Evolutionary conservation across 2,113 vertebrate species (phyloP).

Genomic region (Triplophysa siluroides): DNA sequence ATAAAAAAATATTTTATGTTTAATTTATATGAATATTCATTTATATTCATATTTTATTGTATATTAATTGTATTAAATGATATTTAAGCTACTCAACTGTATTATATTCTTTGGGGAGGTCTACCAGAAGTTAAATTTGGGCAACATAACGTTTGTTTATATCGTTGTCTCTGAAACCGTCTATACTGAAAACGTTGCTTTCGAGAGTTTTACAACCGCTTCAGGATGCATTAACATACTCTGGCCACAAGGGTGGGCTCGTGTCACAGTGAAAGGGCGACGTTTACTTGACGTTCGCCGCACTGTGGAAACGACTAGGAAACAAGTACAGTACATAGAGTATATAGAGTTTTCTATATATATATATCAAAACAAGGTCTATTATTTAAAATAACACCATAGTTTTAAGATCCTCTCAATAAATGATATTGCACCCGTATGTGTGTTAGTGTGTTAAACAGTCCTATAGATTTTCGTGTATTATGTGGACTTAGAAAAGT

Average conservation of each 20-base stretch:
- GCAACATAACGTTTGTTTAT: too few species aligned
- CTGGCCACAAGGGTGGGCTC: conserved; percentile 71
- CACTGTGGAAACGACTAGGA: conserved; percentile 21
- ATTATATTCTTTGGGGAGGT: too few species aligned
- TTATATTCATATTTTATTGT: too few species aligned
- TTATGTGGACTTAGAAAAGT: conserved; percentile 19
- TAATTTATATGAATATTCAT: too few species aligned
- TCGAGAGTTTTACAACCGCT: conserved; percentile 5
- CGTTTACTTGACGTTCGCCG: conserved; percentile 6
- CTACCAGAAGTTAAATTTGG: too few species aligned
- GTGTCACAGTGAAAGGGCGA: conserved; percentile 73
- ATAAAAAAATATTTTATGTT: too few species aligned
- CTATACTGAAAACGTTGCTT: conserved; percentile 29
- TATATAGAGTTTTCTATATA: conserved; percentile 39
- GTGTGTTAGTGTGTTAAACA: conserved; percentile 43
- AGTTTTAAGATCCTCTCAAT: conserved; percentile 45
- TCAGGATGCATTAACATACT: conserved; percentile 50
- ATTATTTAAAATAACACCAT: conserved; percentile 43
- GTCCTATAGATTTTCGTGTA: conserved; percentile 32
- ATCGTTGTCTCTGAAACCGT: not conserved
- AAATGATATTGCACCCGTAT: conserved; percentile 55
- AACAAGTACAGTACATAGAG: conserved; percentile 60
- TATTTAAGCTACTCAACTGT: too few species aligned
- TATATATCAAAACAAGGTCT: conserved; percentile 51
- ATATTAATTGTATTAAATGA: too few species aligned